Conservation (phyloP, 2,797 vertebrate genomes). For the Paratrypauchen microcephalus region DNA sequence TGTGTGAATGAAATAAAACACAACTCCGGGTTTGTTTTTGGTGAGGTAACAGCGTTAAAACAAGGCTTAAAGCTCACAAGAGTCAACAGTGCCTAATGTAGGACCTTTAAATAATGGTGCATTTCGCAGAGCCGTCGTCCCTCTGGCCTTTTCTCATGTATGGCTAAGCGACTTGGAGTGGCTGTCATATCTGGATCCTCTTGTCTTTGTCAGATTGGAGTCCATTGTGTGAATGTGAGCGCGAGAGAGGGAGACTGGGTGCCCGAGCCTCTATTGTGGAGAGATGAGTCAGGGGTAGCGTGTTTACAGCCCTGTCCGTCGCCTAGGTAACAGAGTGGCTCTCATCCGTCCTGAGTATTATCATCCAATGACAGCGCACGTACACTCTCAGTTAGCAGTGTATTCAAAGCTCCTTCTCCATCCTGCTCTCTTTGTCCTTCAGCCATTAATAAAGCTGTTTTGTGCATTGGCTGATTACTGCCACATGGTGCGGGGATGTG, state of each 20-base stretch:
- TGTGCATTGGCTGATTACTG: constrained; percentile 57
- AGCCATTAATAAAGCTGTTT: constrained; percentile 67
- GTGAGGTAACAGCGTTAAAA: too few species aligned
- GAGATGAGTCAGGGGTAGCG: constrained; percentile 74
- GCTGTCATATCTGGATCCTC: constrained; percentile 68
- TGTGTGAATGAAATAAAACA: too few species aligned
- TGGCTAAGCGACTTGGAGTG: constrained; percentile 60
- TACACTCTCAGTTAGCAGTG: constrained; percentile 54
- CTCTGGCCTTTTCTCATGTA: constrained; percentile 54
- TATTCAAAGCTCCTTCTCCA: constrained; percentile 58
- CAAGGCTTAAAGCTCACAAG: too few species aligned
- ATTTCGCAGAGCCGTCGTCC: constrained; percentile 32
- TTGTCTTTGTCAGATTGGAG: constrained; percentile 63
- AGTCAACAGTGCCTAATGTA: too few species aligned
- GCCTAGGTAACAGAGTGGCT: constrained; percentile 74
- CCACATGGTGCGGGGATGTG: constrained; percentile 48
- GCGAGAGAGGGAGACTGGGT: constrained; percentile 26
- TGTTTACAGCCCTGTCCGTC: constrained; percentile 73
- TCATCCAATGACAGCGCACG: constrained; percentile 54
- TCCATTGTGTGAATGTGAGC: constrained; percentile 42
- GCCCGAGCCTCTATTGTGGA: constrained; percentile 61
- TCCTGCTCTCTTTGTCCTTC: constrained; percentile 59
- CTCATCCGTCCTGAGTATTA: constrained; percentile 72
- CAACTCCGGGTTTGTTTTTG: neutral
- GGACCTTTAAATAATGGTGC: constrained; percentile 27